Percentiles rank a stretch among this genome's conserved stretches.
Evolutionary conservation across 2,888 invertebrate genomes (phyloP).

Genomic region (Synanthedon myopaeformis): DNA sequence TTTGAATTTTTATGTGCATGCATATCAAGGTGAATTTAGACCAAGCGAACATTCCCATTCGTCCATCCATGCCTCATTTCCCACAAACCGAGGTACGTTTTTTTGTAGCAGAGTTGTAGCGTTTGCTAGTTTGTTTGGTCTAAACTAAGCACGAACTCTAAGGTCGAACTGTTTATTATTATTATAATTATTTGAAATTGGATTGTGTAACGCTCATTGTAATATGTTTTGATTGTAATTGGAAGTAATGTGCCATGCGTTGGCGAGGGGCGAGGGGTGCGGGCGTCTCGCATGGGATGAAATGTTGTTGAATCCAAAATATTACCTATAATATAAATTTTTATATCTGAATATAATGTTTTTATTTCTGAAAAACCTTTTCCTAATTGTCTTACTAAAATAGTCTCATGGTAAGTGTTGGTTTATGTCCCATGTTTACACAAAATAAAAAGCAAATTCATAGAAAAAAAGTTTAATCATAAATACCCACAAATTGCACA

Average conservation of each 20-base stretch:
- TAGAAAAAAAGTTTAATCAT: constrained; percentile 19
- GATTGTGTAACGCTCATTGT: not conserved
- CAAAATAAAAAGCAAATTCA: not conserved
- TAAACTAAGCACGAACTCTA: no score
- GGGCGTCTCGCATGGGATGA: constrained; percentile 24
- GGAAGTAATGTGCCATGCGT: constrained; percentile 46
- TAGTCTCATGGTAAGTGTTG: not conserved
- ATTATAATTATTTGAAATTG: not conserved
- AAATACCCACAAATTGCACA: constrained; percentile 34
- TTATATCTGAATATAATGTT: constrained; percentile 54
- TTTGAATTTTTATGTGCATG: no score
- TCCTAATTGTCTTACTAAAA: not conserved
- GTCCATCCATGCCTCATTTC: no score
- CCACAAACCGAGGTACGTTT: no score
- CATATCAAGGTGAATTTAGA: no score
- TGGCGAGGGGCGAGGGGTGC: constrained; percentile 18
- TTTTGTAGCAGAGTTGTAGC: no score
- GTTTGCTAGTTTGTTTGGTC: no score
- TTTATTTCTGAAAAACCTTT: not conserved
- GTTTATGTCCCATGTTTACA: no score
- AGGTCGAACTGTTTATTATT: no score
- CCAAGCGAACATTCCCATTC: no score
- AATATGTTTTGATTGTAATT: not conserved
- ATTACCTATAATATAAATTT: constrained; percentile 71
- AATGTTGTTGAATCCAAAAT: constrained; percentile 68